phyloP scores from a whole-genome alignment of 1,140 invertebrate genomes.

The Diabrotica undecimpunctata region DNA sequence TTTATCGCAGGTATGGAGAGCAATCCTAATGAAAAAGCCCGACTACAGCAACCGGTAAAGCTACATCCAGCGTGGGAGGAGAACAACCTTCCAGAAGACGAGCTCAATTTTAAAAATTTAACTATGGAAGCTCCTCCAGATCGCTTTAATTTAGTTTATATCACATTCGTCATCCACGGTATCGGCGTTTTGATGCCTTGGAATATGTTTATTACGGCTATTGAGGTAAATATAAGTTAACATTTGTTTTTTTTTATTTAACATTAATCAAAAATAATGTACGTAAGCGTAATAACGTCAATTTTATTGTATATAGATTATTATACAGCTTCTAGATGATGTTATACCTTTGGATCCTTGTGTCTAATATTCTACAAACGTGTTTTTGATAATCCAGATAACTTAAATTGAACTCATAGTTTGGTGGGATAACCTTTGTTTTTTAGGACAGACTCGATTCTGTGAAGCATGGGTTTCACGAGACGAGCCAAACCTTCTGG shows the following conservation, averaged over 20 bases:
- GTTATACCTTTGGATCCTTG: not conserved
- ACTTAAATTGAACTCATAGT: no score
- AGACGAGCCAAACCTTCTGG: no score
- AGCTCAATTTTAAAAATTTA: conserved; percentile 76
- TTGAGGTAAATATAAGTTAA: conserved; percentile 60
- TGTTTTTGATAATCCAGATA: no score
- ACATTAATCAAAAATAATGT: not conserved
- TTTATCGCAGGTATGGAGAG: not conserved
- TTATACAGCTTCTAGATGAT: not conserved
- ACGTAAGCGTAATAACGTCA: conserved; percentile 1
- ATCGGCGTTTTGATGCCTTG: conserved; percentile 94
- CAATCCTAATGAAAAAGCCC: conserved; percentile 48
- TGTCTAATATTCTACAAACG: no score
- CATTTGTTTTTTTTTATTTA: not conserved
- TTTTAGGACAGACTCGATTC: no score
- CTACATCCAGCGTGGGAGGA: conserved; percentile 84
- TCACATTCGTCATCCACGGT: conserved; percentile 92
- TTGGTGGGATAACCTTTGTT: no score
- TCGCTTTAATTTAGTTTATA: conserved; percentile 79
- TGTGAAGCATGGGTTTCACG: no score
- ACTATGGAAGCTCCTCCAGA: conserved; percentile 79
- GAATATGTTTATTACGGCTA: conserved; percentile 99
- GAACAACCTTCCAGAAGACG: conserved; percentile 75
- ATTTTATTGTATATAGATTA: not conserved
- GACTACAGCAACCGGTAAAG: conserved; percentile 68